phyloP scores from a whole-genome alignment of 2,797 vertebrate species.

The Argya squamiceps region DNA sequence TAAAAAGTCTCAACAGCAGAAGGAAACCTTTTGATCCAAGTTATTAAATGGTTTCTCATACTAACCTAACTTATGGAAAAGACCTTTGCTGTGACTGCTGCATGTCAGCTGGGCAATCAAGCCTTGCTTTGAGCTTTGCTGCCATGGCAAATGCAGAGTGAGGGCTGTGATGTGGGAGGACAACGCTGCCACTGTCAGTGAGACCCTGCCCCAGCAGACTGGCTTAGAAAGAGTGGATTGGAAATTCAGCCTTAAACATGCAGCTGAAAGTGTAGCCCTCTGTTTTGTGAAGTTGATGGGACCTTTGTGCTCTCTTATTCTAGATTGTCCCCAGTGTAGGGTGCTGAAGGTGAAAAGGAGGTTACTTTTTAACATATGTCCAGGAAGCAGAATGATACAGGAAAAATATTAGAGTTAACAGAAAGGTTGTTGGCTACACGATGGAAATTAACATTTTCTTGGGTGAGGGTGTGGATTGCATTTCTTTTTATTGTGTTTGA shows the following conservation, averaged over 20 bases:
- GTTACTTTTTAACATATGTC: background rate
- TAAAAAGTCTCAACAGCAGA: background rate
- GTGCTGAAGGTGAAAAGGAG: background rate
- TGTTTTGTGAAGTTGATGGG: background rate
- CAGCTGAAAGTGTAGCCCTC: rapidly evolving
- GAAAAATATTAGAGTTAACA: background rate
- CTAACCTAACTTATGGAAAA: background rate
- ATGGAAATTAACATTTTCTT: background rate
- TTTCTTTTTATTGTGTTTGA: background rate
- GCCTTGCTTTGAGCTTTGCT: background rate
- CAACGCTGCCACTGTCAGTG: rapidly evolving
- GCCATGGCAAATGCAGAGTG: background rate
- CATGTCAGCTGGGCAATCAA: background rate
- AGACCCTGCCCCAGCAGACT: background rate
- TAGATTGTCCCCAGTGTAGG: background rate
- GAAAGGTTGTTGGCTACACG: background rate
- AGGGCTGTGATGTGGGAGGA: background rate
- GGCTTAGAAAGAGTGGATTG: background rate
- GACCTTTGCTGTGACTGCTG: background rate
- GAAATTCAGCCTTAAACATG: background rate
- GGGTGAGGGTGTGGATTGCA: background rate
- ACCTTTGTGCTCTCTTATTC: background rate
- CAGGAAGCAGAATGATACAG: background rate
- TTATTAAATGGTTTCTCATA: background rate
- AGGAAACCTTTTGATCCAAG: background rate